A percentile compares a stretch with the other conserved stretches of the same genome.
These are phyloP conservation scores for Zaprionus davidi DNA, from an alignment of 1,140 invertebrate species.

Conservation along the genomic window DNA sequence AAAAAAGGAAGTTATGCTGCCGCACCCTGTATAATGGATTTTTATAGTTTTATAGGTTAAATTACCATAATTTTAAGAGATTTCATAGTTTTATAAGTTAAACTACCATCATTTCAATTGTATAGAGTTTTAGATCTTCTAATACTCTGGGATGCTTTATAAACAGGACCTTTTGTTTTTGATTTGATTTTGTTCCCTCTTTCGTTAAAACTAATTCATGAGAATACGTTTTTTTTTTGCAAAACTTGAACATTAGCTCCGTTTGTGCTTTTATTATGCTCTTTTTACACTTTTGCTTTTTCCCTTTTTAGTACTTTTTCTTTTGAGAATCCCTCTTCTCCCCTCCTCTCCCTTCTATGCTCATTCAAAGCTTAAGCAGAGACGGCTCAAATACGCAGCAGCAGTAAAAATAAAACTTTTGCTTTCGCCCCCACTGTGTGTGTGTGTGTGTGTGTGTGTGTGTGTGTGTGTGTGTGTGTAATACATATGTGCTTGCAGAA, in stretches of 20 bases:
- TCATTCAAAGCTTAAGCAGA: slow-evolving; percentile 15
- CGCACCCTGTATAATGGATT: too few species aligned
- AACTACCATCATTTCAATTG: too few species aligned
- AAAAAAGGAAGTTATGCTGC: too few species aligned
- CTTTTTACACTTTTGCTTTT: slow-evolving; percentile 1
- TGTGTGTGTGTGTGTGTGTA: slow-evolving; percentile 20
- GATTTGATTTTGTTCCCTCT: background rate
- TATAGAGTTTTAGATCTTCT: too few species aligned
- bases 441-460: slow-evolving; percentile 20
- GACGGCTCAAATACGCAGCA: slow-evolving; percentile 16
- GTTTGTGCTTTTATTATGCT: slow-evolving; percentile 6
- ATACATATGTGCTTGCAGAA: slow-evolving; percentile 19
- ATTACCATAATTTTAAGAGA: too few species aligned
- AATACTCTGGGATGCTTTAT: too few species aligned
- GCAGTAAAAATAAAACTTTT: slow-evolving; percentile 52
- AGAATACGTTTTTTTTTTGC: background rate
- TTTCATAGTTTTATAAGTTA: too few species aligned
- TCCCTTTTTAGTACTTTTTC: slow-evolving; percentile 16
- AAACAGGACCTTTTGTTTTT: background rate
- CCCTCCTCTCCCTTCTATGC: slow-evolving; percentile 20
- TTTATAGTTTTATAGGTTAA: too few species aligned
- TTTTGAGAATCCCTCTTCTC: background rate
- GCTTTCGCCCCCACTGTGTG: slow-evolving; percentile 30
- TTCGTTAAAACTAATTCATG: background rate
- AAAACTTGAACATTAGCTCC: background rate